Evolutionary conservation across 1,140 invertebrate genomes (phyloP), one percentile per base, ranked within the genome.

Genomic region (Drosophila saltans): DNA sequence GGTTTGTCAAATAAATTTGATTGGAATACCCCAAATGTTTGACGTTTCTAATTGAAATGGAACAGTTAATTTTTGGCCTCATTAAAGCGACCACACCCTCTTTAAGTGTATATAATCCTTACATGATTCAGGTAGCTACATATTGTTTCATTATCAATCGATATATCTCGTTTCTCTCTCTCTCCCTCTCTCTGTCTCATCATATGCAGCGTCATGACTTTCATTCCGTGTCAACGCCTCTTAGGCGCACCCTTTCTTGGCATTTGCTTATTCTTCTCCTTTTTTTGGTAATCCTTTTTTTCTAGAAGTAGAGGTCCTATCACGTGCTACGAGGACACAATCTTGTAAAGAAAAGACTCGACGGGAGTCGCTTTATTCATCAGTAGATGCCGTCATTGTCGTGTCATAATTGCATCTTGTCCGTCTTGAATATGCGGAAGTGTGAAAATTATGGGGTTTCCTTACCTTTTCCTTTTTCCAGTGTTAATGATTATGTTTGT

Each of bases 381-480:
- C 48, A 60, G 63, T 77, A 26, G 45, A 52, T 52, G 45, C 45
- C 45, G 45, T 52, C 45, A 52, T 26, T 9, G 24, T 80, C 69
- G 84, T 88, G 85, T 84, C 84, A 88, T 88, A 88, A 88, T 88
- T 88, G 84, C 85, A 88, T 72, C 78, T 78, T 76, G 74, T 74
- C 75, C 41, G 48, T 66, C 41, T 43, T n/a, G 9, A 65, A n/a
- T 16, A 16, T 33, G 61, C 65, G 58, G 80, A 88, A 88, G 84
- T 88, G 84, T 88, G 84, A 89, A 89, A 88, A 89, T 84, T 88
- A 88, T 75, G 74, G 80, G 72, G 66, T 84, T 84, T 75, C 74
- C 78, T 67, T 58, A n/a, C 57, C 39, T 69, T 56, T 69, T 69
- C 6, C 6, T 36, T 36, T 36, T 7, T 33, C 45, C 58, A 33